Evolutionary conservation across 1,140 invertebrate species (phyloP).

Genomic region (Cydia pomonella): DNA sequence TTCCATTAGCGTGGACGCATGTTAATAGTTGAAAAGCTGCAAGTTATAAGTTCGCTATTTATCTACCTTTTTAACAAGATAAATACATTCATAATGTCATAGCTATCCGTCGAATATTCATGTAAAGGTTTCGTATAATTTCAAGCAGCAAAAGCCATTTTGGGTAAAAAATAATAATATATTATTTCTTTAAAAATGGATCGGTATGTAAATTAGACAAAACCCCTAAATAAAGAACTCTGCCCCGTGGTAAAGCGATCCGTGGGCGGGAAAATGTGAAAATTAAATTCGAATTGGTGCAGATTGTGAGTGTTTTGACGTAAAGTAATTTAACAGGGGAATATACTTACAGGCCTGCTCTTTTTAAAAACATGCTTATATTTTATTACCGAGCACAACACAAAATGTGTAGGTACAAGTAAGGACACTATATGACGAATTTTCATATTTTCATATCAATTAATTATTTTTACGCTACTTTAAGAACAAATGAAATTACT

Average conservation of each 20-base stretch:
- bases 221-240: not conserved
- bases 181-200: not conserved
- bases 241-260: not conserved
- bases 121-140: not conserved
- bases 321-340: not conserved
- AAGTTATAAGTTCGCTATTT: no score
- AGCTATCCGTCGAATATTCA: not conserved
- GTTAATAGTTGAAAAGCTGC: no score
- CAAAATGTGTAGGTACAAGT: not conserved
- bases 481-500: no score
- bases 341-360: not conserved
- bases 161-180: not conserved
- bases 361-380: not conserved
- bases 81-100: not conserved
- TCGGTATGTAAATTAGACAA: not conserved
- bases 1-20: no score
- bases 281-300: conserved; percentile 4
- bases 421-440: no score
- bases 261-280: conserved; percentile 3
- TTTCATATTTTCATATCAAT: no score
- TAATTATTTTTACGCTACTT: no score
- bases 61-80: no score
- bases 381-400: not conserved
- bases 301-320: conserved; percentile 24
- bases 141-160: not conserved